phyloP scores from a whole-genome alignment of 2,113 vertebrate species.

The Petaurus breviceps region DNA sequence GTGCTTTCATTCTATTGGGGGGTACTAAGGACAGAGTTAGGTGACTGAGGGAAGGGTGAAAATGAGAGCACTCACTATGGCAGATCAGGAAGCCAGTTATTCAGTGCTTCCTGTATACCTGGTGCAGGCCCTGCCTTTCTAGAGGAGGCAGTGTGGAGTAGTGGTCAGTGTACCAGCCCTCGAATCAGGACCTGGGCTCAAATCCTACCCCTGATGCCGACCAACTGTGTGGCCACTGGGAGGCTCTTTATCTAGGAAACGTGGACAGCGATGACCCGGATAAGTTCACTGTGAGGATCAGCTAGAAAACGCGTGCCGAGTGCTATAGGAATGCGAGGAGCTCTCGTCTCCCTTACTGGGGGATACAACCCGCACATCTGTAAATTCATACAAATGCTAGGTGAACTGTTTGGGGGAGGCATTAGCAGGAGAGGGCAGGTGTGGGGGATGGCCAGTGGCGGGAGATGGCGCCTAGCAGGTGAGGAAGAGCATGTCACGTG shows the following conservation, averaged over 20 bases:
- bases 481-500: no score
- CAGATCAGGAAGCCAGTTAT: background rate
- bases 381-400: background rate
- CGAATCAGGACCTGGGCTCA: background rate
- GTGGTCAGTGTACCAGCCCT: background rate
- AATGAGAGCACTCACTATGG: background rate
- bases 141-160: background rate
- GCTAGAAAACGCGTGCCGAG: no score
- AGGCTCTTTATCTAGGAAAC: no score
- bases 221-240: background rate
- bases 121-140: background rate
- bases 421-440: no score
- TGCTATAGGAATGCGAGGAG: no score
- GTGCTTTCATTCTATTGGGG: background rate
- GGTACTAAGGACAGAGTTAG: no score
- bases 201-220: background rate
- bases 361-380: no score
- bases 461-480: background rate
- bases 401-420: no score
- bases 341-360: background rate
- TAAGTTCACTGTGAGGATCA: no score
- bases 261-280: background rate
- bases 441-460: background rate
- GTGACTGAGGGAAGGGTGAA: background rate
- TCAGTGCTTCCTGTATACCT: background rate